Evolutionary conservation across 2,888 invertebrate genomes (phyloP), one percentile per base, ranked within the genome.

Genomic region (Ophioninae sp.): DNA sequence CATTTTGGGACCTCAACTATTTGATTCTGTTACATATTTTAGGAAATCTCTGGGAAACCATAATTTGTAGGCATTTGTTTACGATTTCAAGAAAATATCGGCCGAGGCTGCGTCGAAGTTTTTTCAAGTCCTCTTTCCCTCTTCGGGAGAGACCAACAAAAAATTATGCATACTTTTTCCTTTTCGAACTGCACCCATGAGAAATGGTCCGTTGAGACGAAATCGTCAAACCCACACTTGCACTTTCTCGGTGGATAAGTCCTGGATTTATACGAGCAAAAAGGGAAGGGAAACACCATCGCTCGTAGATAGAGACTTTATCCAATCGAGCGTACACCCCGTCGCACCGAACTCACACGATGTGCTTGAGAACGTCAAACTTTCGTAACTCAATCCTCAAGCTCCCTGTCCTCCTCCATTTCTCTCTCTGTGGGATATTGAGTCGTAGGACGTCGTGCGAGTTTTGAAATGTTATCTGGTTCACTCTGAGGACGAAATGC

Each of bases 331-430:
- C 74, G 39, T 61, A 10, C 44, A 64, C 69, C 63, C 63, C 61
- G 63, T 80, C 75, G 20, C 23, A 63, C 56, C 67, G 56, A 80
- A 68, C 76, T 75, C 65, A 39, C 78, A 75, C 72, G 67, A 75
- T 76, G 77, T 73, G 78, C 41, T 65, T 65, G 44, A 71, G 79
- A 51, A 67, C 77, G 84, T 63, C 56, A 79, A 84, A 84, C 75
- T 84, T 79, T 75, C 20, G 44, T 84, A 84, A 84, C 84, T 81
- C 17, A 79, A 84, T 84, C 79, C 63, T 30, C 58, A 9, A 68
- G 74, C 71, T 59, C 61, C 30, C 74, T 61, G 51, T 68, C 75
- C 67, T 23, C 64, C 73, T 61, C 83, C 61, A 61, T 44, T 51
- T 67, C 64, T 61, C 44, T 80, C 75, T 39, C 69, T n/a, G 67